Evolutionary conservation across 2,888 invertebrate genomes (phyloP).

Genomic region (Phengaris arion): DNA sequence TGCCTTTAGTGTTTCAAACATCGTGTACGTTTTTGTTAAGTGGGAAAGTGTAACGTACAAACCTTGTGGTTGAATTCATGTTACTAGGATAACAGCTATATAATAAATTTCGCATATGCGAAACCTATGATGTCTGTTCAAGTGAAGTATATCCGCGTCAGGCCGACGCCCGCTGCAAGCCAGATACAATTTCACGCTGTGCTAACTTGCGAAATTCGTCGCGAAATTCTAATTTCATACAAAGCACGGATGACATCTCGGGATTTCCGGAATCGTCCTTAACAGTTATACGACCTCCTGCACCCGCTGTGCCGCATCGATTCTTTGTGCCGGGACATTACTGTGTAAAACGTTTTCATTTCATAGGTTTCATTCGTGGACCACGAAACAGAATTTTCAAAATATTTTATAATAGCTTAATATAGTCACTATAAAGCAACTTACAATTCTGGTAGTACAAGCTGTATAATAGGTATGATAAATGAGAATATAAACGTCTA

Average conservation of each 20-base stretch:
- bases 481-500: too few species aligned
- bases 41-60: too few species aligned
- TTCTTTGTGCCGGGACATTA: background rate
- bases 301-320: background rate
- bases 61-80: background rate
- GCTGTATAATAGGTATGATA: too few species aligned
- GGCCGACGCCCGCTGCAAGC: conserved; percentile 65
- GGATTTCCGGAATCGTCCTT: conserved; percentile 45
- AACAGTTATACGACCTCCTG: conserved; percentile 44
- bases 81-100: background rate
- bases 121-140: conserved; percentile 69
- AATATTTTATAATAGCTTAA: conserved; percentile 29
- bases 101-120: conserved; percentile 45
- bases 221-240: conserved; percentile 70
- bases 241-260: conserved; percentile 47
- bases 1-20: too few species aligned
- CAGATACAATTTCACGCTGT: conserved; percentile 76
- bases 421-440: too few species aligned
- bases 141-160: conserved; percentile 66
- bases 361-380: background rate
- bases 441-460: too few species aligned
- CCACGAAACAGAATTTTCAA: background rate
- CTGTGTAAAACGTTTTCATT: background rate
- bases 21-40: too few species aligned
- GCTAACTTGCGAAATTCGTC: conserved; percentile 73